Evolutionary conservation across 2,113 vertebrate species (phyloP), one percentile per base, ranked within the genome.

Genomic region (Apeltes quadracus): DNA sequence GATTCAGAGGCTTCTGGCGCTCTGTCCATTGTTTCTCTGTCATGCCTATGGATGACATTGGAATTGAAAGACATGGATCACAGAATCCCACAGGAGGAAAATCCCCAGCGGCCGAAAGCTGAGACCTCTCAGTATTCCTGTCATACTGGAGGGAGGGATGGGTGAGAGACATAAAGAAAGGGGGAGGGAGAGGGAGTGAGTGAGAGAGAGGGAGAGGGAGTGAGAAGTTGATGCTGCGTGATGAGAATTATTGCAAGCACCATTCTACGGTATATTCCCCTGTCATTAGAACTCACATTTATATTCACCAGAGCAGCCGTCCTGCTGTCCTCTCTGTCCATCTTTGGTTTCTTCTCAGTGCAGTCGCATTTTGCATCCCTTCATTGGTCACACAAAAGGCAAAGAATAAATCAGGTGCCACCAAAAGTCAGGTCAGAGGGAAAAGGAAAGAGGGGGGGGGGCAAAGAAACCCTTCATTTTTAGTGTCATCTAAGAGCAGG

Each of bases 21-120:
- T 59, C 36, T 54, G 66, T 69, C 84, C 82, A 84, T 84, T 76
- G 68, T 82, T 83, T 50, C 46, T 72, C 67, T 73, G 63, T 53
- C 48, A 73, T 82, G 69, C 59, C 85, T 69, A 61, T 75, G 63
- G 78, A 78, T 66, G 67, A 34, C 75, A 81, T 77, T 85, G 80
- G 77, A 83, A 90, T 64, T 72, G 80, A 84, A 81, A 77, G 71
- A 59, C 50, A 59, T 73, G 70, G 84, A 89, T 85, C 76, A 81
- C 66, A 76, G 65, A 73, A 59, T 88, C 86, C 77, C 59, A 1
- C 25, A 77, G 79, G 81, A 87, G 61, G 56, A 72, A 78, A 85
- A 77, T 76, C 69, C 79, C 72, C 66, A 61, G 58, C 41, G 79
- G 84, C 76, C 36, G 61, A 68, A 78, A 72, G 73, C 69, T 23